Evolutionary conservation across 2,888 invertebrate genomes (phyloP).

Genomic region (Ochropleura plecta): DNA sequence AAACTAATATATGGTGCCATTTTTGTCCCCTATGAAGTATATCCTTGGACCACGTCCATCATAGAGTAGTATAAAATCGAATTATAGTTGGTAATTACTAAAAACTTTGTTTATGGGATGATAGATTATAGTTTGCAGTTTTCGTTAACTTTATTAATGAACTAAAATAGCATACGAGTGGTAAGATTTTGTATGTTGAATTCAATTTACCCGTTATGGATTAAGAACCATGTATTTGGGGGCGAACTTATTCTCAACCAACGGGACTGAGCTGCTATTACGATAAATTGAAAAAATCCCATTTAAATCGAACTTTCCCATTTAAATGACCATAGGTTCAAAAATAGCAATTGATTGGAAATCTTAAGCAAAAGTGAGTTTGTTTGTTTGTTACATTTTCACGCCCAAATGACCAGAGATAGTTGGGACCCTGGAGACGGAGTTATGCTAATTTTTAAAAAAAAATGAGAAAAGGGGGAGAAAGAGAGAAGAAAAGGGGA

Average conservation of each 20-base stretch:
- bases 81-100: slow-evolving; percentile 50
- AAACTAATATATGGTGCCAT: slow-evolving; percentile 82
- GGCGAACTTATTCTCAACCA: neutral
- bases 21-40: slow-evolving; percentile 77
- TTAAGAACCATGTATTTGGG: neutral
- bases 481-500: too few species aligned
- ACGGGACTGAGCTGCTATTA: neutral
- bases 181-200: too few species aligned
- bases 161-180: neutral
- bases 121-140: slow-evolving; percentile 36
- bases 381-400: too few species aligned
- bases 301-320: neutral
- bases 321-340: neutral
- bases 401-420: too few species aligned
- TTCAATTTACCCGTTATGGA: neutral
- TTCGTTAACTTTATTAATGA: neutral
- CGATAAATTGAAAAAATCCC: neutral
- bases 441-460: too few species aligned
- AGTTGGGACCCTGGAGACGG: too few species aligned
- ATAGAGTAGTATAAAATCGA: slow-evolving; percentile 49
- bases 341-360: neutral
- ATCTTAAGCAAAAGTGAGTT: too few species aligned
- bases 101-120: slow-evolving; percentile 42
- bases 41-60: slow-evolving; percentile 68
- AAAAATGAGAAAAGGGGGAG: too few species aligned